These are phyloP conservation scores for Drosophila parvula DNA, from an alignment of 1,140 invertebrate species.

Conservation along the genomic window DNA sequence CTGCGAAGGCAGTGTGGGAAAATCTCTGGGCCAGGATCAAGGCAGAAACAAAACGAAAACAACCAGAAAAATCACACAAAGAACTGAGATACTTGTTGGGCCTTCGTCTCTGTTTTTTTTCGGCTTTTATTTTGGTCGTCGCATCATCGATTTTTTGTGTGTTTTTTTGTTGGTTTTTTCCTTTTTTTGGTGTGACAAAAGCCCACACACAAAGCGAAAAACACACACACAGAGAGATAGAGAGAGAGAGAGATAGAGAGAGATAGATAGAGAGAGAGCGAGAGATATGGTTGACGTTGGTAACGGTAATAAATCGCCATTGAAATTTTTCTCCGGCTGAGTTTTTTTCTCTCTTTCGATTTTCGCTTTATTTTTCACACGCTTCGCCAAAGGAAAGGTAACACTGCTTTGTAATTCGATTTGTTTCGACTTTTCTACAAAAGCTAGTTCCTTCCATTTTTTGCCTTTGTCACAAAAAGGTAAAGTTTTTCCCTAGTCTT, in stretches of 20 bases:
- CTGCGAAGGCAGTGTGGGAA: no score
- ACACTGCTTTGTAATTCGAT: background rate
- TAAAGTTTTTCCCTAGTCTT: background rate
- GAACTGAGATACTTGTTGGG: conserved; percentile 65
- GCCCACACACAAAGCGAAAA: conserved; percentile 8
- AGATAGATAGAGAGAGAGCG: conserved; percentile 6
- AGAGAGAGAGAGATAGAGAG: no score
- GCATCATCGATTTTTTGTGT: conserved; percentile 68
- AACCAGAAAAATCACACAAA: background rate
- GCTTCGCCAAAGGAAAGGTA: background rate
- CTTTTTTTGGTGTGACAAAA: background rate
- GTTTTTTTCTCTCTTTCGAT: conserved; percentile 7
- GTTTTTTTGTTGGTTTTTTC: background rate
- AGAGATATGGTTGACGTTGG: conserved; percentile 47
- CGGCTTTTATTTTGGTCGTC: conserved; percentile 74
- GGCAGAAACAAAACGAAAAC: background rate
- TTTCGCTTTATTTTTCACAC: conserved; percentile 14
- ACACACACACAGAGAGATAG: conserved; percentile 2
- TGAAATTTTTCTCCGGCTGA: conserved; percentile 61
- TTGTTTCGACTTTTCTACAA: background rate
- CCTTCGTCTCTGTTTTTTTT: conserved; percentile 22
- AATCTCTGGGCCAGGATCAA: background rate
- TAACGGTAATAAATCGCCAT: conserved; percentile 77
- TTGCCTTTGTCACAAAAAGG: background rate
- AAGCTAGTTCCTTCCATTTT: background rate